phyloP scores from a whole-genome alignment of 1,140 invertebrate species.

The Leptinotarsa texana region DNA sequence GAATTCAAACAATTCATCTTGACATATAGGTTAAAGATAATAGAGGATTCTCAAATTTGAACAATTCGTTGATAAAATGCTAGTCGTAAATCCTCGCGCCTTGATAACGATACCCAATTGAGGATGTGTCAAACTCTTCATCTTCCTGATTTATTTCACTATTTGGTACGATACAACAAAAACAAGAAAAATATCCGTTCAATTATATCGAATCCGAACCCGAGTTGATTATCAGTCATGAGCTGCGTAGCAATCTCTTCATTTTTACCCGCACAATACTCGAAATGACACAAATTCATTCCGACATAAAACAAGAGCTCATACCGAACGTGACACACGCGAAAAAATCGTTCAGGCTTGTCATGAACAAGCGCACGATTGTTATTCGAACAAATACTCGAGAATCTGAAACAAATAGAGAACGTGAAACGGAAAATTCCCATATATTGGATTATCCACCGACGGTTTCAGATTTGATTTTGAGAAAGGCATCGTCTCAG shows the following conservation, averaged over 20 bases:
- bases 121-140: too few species aligned
- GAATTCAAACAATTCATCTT: too few species aligned
- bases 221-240: background rate
- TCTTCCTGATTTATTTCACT: too few species aligned
- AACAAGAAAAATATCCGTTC: background rate
- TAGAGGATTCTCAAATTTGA: too few species aligned
- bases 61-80: too few species aligned
- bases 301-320: slow-evolving; percentile 9
- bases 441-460: slow-evolving; percentile 36
- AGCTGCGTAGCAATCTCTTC: background rate
- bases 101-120: too few species aligned
- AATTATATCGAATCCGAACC: background rate
- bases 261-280: background rate
- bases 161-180: background rate
- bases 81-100: too few species aligned
- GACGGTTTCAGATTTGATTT: slow-evolving; percentile 35
- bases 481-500: slow-evolving; percentile 32
- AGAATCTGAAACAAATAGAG: slow-evolving; percentile 33
- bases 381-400: slow-evolving; percentile 34
- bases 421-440: slow-evolving; percentile 36
- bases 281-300: slow-evolving; percentile 6
- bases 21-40: too few species aligned
- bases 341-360: slow-evolving; percentile 37
- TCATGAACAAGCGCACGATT: slow-evolving; percentile 36
- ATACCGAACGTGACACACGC: slow-evolving; percentile 32